These are phyloP conservation scores for Plodia interpunctella DNA, from an alignment of 1,140 invertebrate species.

Conservation along the genomic window DNA sequence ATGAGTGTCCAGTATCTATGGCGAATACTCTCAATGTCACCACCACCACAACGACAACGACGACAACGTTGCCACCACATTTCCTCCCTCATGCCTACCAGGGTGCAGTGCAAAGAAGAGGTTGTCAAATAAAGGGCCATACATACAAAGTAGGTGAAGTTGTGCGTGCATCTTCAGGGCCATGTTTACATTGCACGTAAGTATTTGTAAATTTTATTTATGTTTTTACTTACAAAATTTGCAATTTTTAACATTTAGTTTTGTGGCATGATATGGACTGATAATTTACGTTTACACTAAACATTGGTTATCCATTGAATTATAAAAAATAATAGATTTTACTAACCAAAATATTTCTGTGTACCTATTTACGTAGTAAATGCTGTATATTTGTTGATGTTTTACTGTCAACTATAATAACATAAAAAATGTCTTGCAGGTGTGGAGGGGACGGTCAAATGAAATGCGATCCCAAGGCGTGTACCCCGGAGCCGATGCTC, in stretches of 20 bases:
- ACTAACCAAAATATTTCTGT: not conserved
- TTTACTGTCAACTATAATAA: no score
- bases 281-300: no score
- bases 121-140: conserved; percentile 89
- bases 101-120: conserved; percentile 83
- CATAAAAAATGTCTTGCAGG: conserved; percentile 64
- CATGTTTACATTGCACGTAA: conserved; percentile 95
- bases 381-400: not conserved
- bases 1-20: conserved; percentile 94
- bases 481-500: conserved; percentile 91
- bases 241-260: no score
- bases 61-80: conserved; percentile 89
- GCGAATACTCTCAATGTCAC: conserved; percentile 86
- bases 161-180: conserved; percentile 90
- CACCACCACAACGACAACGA: conserved; percentile 90
- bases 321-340: no score
- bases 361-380: no score
- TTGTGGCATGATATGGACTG: no score
- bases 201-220: conserved; percentile 55
- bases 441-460: conserved; percentile 93
- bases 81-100: conserved; percentile 88
- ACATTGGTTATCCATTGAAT: no score
- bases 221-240: no score
- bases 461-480: conserved; percentile 93
- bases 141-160: conserved; percentile 90